Evolutionary conservation across 2,113 vertebrate species (phyloP).

Genomic region (Nycticebus coucang): DNA sequence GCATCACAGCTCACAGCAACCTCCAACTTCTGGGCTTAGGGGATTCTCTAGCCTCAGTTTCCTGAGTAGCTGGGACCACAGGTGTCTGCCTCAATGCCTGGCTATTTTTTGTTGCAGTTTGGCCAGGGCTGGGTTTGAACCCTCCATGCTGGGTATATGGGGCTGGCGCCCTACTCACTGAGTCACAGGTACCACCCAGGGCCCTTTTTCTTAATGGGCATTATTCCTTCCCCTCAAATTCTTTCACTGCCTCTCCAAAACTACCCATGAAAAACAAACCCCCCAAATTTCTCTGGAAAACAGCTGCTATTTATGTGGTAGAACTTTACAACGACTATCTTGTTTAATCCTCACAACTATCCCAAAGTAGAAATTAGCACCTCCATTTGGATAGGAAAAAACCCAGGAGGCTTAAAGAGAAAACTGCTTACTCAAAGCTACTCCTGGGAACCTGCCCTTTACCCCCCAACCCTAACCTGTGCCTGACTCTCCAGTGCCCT

Average conservation of each 20-base stretch:
- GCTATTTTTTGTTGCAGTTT: no score
- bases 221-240: not conserved
- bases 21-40: no score
- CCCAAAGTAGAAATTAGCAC: not conserved
- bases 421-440: not conserved
- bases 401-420: not conserved
- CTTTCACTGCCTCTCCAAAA: not conserved
- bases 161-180: no score
- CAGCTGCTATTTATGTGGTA: not conserved
- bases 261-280: not conserved
- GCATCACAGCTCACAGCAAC: no score
- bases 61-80: no score
- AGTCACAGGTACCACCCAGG: no score
- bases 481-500: not conserved
- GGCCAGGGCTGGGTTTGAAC: no score
- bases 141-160: no score
- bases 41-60: no score
- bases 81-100: no score
- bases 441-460: not conserved
- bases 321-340: not conserved
- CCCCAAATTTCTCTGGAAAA: not conserved
- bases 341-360: not conserved
- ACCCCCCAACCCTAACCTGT: not conserved
- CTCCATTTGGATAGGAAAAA: conserved; percentile 11
- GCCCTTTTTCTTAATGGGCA: not conserved